Evolutionary conservation across 2,113 vertebrate species (phyloP).

Genomic region (Cyrtonyx montezumae): DNA sequence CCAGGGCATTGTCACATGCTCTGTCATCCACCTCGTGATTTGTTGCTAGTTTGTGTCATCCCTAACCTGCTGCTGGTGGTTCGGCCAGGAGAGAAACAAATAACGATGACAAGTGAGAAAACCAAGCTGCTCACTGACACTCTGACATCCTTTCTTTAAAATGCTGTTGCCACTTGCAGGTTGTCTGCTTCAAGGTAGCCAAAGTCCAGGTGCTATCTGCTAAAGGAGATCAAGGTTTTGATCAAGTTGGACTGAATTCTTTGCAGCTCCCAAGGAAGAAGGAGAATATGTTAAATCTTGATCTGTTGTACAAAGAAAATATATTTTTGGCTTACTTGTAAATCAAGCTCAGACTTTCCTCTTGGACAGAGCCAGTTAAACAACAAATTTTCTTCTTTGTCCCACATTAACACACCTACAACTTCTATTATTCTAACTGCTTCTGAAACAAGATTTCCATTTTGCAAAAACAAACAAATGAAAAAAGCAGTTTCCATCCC

Average conservation of each 20-base stretch:
- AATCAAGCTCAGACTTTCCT: conserved; percentile 16
- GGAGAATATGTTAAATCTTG: conserved; percentile 29
- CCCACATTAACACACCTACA: neutral
- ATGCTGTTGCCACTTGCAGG: neutral
- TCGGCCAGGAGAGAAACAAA: conserved; percentile 45
- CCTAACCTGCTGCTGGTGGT: conserved; percentile 44
- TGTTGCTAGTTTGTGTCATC: conserved; percentile 8
- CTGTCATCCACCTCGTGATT: conserved; percentile 24
- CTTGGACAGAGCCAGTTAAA: conserved; percentile 9
- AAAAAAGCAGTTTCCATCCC: neutral
- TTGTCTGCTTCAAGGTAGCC: neutral
- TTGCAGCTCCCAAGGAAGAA: neutral
- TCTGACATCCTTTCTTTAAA: neutral
- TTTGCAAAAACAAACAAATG: neutral
- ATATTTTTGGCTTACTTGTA: conserved; percentile 45
- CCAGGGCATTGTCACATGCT: conserved; percentile 33
- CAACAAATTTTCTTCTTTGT: neutral
- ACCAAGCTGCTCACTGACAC: neutral
- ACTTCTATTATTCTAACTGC: conserved; percentile 15
- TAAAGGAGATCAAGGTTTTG: neutral
- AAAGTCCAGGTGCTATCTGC: conserved; percentile 23
- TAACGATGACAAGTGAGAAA: conserved; percentile 44
- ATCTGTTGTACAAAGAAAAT: conserved; percentile 1
- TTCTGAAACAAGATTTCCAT: neutral
- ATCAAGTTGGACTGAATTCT: neutral